A percentile compares a stretch with the other conserved stretches of the same genome.
Conservation (phyloP, 2,113 vertebrate genomes). For the Chunga burmeisteri region DNA sequence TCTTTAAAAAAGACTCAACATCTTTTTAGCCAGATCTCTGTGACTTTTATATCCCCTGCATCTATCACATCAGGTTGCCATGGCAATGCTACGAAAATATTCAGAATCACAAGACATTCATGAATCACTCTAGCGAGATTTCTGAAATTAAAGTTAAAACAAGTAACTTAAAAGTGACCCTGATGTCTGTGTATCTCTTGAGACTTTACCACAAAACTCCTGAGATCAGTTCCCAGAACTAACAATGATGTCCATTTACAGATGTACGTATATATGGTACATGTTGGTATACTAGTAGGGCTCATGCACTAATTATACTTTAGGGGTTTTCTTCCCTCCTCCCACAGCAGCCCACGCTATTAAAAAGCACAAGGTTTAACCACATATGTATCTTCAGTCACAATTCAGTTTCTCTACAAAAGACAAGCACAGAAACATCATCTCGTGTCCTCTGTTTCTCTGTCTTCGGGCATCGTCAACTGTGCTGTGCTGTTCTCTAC, state of each 20-base stretch:
- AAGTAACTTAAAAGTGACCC: neutral
- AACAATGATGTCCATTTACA: neutral
- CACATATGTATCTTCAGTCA: fast-evolving
- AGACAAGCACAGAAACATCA: neutral
- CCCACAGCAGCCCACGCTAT: neutral
- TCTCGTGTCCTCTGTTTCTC: neutral
- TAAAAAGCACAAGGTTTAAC: neutral
- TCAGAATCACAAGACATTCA: constrained; percentile 9
- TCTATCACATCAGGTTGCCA: constrained; percentile 47
- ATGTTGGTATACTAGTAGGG: too few species aligned
- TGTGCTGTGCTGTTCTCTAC: neutral
- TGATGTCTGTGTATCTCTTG: neutral
- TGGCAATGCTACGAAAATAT: constrained; percentile 37
- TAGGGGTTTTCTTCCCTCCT: neutral
- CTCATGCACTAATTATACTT: neutral
- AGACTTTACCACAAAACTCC: neutral
- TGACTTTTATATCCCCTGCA: neutral
- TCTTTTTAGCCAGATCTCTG: neutral
- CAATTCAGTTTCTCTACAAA: neutral
- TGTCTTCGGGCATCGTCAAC: neutral
- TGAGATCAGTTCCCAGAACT: neutral
- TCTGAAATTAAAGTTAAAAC: constrained; percentile 28
- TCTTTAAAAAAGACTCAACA: neutral
- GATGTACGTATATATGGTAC: too few species aligned
- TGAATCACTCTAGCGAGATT: constrained; percentile 42